Evolutionary conservation across 2,113 vertebrate genomes (phyloP).

Genomic region (Cebus imitator): DNA sequence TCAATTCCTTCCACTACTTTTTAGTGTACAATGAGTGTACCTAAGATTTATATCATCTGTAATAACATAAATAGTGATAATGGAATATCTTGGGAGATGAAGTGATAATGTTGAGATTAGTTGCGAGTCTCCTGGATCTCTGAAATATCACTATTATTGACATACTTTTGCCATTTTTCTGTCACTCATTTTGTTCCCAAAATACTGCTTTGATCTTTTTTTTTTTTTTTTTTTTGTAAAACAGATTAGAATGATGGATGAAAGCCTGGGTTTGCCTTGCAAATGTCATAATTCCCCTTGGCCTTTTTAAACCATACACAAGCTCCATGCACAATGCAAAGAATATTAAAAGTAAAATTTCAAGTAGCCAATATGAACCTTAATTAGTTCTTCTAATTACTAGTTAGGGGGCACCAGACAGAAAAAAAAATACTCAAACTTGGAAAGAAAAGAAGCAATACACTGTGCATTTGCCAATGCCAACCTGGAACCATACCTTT

Average conservation of each 20-base stretch:
- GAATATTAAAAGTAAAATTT: neutral
- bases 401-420: neutral
- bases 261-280: constrained; percentile 46
- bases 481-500: neutral
- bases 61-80: neutral
- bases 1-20: neutral
- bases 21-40: neutral
- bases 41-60: neutral
- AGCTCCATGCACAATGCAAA: neutral
- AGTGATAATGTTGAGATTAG: constrained; percentile 1
- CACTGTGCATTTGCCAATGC: neutral
- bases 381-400: neutral
- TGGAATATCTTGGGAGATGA: neutral
- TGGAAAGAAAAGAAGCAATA: neutral
- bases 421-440: neutral
- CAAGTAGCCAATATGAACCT: neutral
- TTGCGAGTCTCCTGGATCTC: constrained; percentile 12
- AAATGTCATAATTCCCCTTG: constrained; percentile 34
- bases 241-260: constrained; percentile 38
- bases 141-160: constrained; percentile 55
- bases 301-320: constrained; percentile 45
- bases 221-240: constrained; percentile 23
- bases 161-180: constrained; percentile 55
- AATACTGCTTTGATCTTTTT: constrained; percentile 34
- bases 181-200: constrained; percentile 47